A percentile compares a stretch with the other conserved stretches of the same genome.
These are phyloP conservation scores for Hirundo rustica DNA, from an alignment of 2,797 vertebrate species.

Conservation along the genomic window DNA sequence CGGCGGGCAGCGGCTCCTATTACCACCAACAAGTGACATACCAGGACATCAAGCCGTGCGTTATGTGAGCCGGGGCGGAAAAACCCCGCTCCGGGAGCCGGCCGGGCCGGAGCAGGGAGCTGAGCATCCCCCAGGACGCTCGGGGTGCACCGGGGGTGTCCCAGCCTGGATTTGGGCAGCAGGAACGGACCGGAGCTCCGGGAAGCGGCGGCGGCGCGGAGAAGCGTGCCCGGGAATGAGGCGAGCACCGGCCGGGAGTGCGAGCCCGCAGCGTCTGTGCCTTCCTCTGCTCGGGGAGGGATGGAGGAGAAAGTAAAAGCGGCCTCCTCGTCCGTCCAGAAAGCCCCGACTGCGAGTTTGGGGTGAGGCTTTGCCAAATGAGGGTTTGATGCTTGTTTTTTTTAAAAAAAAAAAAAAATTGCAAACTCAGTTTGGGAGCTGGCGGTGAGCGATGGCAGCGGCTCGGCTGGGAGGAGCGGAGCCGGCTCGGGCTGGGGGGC, in stretches of 20 bases:
- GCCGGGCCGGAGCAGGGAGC: not conserved
- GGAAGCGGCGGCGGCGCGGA: not conserved
- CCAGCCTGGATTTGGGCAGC: not conserved
- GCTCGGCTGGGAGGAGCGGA: not conserved
- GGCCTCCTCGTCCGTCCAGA: not conserved
- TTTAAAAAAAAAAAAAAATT: not conserved
- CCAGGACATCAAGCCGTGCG: conserved; percentile 99
- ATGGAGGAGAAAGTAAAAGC: not conserved
- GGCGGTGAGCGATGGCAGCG: not conserved
- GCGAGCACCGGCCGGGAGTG: conserved; percentile 19
- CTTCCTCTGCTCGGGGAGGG: conserved; percentile 1
- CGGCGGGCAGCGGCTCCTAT: conserved; percentile 88
- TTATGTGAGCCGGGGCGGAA: conserved; percentile 86
- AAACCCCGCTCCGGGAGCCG: not conserved
- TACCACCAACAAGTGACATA: conserved; percentile 99
- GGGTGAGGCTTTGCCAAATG: not conserved
- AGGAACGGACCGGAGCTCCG: conserved; percentile 4
- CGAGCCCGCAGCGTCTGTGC: not conserved
- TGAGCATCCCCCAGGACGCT: conserved; percentile 3
- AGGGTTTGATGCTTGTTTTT: not conserved
- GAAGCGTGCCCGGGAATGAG: not conserved
- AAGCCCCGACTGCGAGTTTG: not conserved
- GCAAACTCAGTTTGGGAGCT: not conserved
- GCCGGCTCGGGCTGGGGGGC: not conserved
- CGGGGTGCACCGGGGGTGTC: not conserved